Evolutionary conservation across 2,113 vertebrate species (phyloP), one percentile per base, ranked within the genome.

Genomic region (Grantiella picta): DNA sequence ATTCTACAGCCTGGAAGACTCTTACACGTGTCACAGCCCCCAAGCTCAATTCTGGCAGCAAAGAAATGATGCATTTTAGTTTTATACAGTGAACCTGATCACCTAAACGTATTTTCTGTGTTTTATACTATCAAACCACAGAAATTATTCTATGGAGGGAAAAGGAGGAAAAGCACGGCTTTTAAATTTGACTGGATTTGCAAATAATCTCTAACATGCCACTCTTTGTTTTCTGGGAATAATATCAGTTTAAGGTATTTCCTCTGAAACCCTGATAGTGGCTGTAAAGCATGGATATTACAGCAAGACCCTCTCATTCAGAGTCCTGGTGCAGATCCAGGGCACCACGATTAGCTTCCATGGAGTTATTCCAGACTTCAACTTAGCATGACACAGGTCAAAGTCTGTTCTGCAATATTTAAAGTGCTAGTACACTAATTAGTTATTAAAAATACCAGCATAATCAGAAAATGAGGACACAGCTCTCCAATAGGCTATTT

Each of bases 401-500:
- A 73, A 76, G 68, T 38, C n/a, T 77, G 54, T 54, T 86, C 40
- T 80, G 52, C 25, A 61, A 13, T 70, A 86, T 81, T 68, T 47
- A 27, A 90, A 88, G 42, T 59, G 17, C 71, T 72, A 45, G 20
- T 50, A 24, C 10, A 92, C 25, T 90, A 86, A 95, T 83, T 68
- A 85, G 68, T 81, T 90, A 83, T 90, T 90, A 83, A 93, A 96
- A 93, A 92, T 77, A 82, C 9, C 59, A 92, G 50, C 54, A 59
- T 45, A 85, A 86, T 75, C 79, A 90, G 54, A 77, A 95, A 95
- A 89, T 29, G 44, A 49, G 72, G 80, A 83, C 83, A 91, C 12
- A 20, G 40, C 57, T 72, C 53, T 92, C 49, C 45, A 64, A 38
- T 0, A 83, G 23, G 54, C 11, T 52, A 80, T 83, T 81, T 92